Evolutionary conservation across 2,888 invertebrate species (phyloP).

Genomic region (Minunthozetes semirufus): DNA sequence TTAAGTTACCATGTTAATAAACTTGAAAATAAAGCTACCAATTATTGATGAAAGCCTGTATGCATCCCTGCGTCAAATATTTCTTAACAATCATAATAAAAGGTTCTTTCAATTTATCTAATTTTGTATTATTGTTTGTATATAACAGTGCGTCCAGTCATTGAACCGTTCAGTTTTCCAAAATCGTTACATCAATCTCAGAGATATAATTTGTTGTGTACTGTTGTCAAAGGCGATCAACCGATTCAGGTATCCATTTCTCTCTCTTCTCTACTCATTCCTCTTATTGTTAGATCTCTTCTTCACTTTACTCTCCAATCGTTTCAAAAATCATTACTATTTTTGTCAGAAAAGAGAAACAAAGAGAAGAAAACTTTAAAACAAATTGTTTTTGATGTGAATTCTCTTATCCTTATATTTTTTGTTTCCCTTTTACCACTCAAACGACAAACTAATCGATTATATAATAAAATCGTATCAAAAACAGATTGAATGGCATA

Average conservation of each 20-base stretch:
- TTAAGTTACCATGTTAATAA: too few relatives aligned
- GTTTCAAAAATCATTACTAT: conserved; percentile 22
- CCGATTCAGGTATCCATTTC: conserved; percentile 38
- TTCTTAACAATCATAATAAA: background rate
- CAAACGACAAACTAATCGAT: background rate
- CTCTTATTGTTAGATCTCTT: background rate
- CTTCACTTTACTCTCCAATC: background rate
- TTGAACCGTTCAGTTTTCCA: conserved; percentile 48
- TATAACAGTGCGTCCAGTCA: conserved; percentile 65
- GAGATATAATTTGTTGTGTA: conserved; percentile 49
- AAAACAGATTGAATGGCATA: conserved; percentile 49
- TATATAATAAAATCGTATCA: background rate
- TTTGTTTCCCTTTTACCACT: background rate
- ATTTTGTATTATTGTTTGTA: background rate
- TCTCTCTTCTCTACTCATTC: background rate
- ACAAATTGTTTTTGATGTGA: conserved; percentile 11
- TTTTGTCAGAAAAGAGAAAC: background rate
- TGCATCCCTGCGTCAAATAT: background rate
- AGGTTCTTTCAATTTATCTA: background rate
- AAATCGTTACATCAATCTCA: conserved; percentile 51
- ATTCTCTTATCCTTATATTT: background rate
- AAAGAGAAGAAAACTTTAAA: background rate
- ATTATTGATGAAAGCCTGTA: too few relatives aligned
- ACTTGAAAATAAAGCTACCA: too few relatives aligned
- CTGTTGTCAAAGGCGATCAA: conserved; percentile 48